Percentiles rank a stretch among this genome's conserved stretches.
phyloP scores from a whole-genome alignment of 1,140 invertebrate species.

The Drosophila parvula region DNA sequence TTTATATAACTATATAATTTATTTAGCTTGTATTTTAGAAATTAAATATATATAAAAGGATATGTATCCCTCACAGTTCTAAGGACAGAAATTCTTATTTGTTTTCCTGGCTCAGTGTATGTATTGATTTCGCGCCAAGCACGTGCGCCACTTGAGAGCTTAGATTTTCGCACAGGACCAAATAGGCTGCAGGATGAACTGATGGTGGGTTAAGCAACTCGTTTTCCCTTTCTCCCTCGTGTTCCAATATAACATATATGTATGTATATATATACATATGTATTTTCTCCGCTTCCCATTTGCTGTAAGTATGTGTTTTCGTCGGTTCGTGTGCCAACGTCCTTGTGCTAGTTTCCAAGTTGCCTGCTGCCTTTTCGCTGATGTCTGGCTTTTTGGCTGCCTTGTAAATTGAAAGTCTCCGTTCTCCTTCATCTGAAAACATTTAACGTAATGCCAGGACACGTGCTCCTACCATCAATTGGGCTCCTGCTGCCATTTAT shows the following conservation, averaged over 20 bases:
- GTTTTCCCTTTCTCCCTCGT: constrained; percentile 18
- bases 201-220: constrained; percentile 50
- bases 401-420: constrained; percentile 77
- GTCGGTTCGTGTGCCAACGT: constrained; percentile 51
- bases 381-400: constrained; percentile 75
- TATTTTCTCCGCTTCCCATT: neutral
- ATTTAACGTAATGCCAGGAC: constrained; percentile 73
- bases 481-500: constrained; percentile 77
- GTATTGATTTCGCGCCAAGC: constrained; percentile 73
- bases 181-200: constrained; percentile 32
- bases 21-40: neutral
- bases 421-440: constrained; percentile 41
- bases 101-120: constrained; percentile 52
- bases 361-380: constrained; percentile 69
- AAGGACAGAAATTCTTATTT: constrained; percentile 35
- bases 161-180: constrained; percentile 60
- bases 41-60: neutral
- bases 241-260: neutral
- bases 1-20: neutral
- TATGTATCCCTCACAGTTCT: constrained; percentile 5
- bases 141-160: constrained; percentile 73
- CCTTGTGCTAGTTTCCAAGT: constrained; percentile 78
- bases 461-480: constrained; percentile 78
- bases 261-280: neutral
- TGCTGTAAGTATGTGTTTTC: constrained; percentile 5